A percentile compares a stretch with the other conserved stretches of the same genome.
Conservation (phyloP, 2,797 vertebrate species). For the Halcyon chelicuti region DNA sequence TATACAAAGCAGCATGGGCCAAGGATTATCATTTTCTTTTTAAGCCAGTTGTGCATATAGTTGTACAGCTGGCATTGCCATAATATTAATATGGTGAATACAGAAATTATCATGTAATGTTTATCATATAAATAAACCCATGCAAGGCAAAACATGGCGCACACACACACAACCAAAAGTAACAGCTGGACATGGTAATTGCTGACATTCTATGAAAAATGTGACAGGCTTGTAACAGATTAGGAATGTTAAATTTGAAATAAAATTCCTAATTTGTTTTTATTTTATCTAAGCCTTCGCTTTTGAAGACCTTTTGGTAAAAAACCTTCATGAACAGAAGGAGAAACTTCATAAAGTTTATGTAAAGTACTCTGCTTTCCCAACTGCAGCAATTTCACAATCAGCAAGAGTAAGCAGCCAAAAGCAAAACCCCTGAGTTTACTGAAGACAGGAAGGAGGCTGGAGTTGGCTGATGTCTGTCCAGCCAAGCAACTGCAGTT, state of each 20-base stretch:
- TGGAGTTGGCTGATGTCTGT: background rate
- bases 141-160: background rate
- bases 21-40: background rate
- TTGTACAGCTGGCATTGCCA: background rate
- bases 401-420: background rate
- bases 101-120: background rate
- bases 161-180: background rate
- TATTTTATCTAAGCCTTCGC: background rate
- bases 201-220: background rate
- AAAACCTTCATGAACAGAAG: background rate
- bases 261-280: too few relatives aligned
- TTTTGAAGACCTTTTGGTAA: background rate
- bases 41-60: background rate
- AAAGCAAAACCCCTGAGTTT: background rate
- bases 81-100: background rate
- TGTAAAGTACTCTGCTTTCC: background rate
- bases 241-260: background rate
- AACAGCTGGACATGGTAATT: background rate
- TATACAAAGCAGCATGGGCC: background rate
- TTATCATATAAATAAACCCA: background rate
- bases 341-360: background rate
- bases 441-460: background rate
- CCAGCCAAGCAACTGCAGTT: background rate
- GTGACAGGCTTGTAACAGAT: background rate
- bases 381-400: background rate